Conservation (phyloP, 30 jellyfish, hydroid and myxozoan species). For the Turritopsis rubra region DNA sequence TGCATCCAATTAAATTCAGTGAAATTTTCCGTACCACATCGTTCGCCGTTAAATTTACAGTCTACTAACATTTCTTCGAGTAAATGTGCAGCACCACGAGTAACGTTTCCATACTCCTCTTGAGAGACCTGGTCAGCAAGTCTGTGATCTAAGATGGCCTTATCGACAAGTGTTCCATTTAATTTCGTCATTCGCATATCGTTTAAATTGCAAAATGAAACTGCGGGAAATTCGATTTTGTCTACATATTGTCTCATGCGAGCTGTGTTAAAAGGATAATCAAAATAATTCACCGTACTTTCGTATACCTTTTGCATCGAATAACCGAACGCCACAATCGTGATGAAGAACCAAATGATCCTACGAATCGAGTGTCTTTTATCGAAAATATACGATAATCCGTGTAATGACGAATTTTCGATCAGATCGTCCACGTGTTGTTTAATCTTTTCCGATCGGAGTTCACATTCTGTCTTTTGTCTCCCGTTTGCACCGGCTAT, state of each 20-base stretch:
- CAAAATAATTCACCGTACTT: slow-evolving; percentile 56
- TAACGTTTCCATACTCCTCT: slow-evolving; percentile 63
- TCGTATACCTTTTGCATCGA: slow-evolving; percentile 67
- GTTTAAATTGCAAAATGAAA: slow-evolving; percentile 82
- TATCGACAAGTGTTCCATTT: slow-evolving; percentile 58
- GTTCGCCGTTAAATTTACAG: slow-evolving; percentile 54
- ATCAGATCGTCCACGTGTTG: slow-evolving; percentile 43
- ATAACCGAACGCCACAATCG: slow-evolving; percentile 50
- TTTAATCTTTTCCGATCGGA: slow-evolving; percentile 39
- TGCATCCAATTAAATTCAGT: slow-evolving; percentile 65
- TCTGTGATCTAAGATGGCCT: slow-evolving; percentile 41
- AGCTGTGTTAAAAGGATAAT: slow-evolving; percentile 73
- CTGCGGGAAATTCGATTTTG: slow-evolving; percentile 86
- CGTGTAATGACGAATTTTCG: slow-evolving; percentile 75
- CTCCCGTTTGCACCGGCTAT: slow-evolving; percentile 23
- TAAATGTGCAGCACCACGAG: slow-evolving; percentile 70
- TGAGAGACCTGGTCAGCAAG: slow-evolving; percentile 43
- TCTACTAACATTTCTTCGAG: slow-evolving; percentile 69
- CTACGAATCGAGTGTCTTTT: slow-evolving; percentile 73
- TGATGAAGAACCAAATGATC: slow-evolving; percentile 61
- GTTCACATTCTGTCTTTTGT: slow-evolving; percentile 1
- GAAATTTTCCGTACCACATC: slow-evolving; percentile 61
- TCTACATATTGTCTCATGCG: slow-evolving; percentile 59
- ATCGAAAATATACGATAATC: slow-evolving; percentile 70
- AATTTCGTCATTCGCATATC: slow-evolving; percentile 69